Conservation (phyloP, 1,140 invertebrate genomes). For the Drosophila nasuta region DNA sequence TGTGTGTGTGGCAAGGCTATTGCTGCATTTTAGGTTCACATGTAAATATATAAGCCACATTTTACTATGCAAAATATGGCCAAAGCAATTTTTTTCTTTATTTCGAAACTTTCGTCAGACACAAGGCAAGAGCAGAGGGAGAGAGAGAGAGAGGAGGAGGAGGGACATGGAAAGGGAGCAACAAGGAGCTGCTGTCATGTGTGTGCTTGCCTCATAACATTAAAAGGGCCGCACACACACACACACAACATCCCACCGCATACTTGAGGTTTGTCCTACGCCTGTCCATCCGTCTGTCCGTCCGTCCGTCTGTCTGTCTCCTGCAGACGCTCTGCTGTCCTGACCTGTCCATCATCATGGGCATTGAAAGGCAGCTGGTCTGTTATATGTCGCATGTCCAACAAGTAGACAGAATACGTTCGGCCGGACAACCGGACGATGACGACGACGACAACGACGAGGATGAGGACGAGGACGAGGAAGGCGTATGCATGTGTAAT, state of each 20-base stretch:
- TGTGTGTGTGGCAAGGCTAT: too few species aligned
- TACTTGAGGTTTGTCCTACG: conserved; percentile 41
- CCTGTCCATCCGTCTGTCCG: neutral
- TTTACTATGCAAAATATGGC: conserved; percentile 75
- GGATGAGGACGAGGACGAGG: too few species aligned
- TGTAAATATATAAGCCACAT: conserved; percentile 64
- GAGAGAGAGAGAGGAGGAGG: neutral
- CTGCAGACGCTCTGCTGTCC: neutral
- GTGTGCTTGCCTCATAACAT: conserved; percentile 32
- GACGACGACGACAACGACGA: too few species aligned
- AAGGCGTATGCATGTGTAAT: conserved; percentile 34
- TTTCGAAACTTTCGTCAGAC: conserved; percentile 33
- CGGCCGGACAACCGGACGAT: neutral
- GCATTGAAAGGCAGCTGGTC: conserved; percentile 7
- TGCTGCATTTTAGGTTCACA: conserved; percentile 36
- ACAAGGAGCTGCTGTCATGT: conserved; percentile 39
- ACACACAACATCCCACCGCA: conserved; percentile 12
- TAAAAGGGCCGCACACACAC: conserved; percentile 37
- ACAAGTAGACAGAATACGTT: conserved; percentile 51
- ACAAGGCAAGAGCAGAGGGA: neutral
- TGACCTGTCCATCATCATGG: conserved; percentile 5
- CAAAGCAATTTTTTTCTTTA: conserved; percentile 58
- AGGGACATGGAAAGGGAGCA: neutral
- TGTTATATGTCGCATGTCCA: conserved; percentile 38
- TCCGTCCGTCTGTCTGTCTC: neutral